These are phyloP conservation scores for Triplophysa rosa DNA, from an alignment of 2,113 vertebrate genomes.

Conservation along the genomic window DNA sequence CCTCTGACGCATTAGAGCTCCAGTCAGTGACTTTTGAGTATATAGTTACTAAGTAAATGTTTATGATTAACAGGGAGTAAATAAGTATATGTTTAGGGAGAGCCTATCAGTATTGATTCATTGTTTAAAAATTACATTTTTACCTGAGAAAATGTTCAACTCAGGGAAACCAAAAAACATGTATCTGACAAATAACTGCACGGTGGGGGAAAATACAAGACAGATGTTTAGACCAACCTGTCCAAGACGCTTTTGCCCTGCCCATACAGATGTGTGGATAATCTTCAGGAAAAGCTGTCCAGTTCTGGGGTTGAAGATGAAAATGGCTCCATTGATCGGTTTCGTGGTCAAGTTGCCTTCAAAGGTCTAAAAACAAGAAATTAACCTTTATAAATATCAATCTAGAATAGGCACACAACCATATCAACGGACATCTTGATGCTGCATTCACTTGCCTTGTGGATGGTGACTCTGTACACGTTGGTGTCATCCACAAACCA, in stretches of 20 bases:
- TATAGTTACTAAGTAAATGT: too few species aligned
- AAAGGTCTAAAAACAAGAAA: conserved; percentile 81
- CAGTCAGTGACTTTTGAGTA: too few species aligned
- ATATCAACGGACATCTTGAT: background rate
- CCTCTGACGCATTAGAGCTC: too few species aligned
- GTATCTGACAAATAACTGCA: background rate
- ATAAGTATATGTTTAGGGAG: too few species aligned
- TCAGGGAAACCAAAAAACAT: background rate
- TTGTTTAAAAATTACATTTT: background rate
- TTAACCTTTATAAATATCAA: background rate
- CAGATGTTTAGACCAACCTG: conserved; percentile 75
- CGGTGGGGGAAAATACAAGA: background rate
- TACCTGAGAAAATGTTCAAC: background rate
- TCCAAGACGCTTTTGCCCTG: conserved; percentile 97
- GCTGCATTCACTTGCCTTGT: conserved; percentile 81
- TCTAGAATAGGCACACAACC: too few species aligned
- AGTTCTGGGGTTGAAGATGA: conserved; percentile 99
- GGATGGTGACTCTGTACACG: conserved; percentile 97
- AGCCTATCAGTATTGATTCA: too few species aligned
- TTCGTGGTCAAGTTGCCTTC: conserved; percentile 99
- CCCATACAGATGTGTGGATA: conserved; percentile 99
- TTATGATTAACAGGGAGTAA: too few species aligned
- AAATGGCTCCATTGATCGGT: conserved; percentile 98
- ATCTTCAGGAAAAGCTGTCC: conserved; percentile 99
- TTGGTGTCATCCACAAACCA: conserved; percentile 99